These are phyloP conservation scores for Trilocha varians DNA, from an alignment of 2,888 invertebrate genomes.

Conservation along the genomic window DNA sequence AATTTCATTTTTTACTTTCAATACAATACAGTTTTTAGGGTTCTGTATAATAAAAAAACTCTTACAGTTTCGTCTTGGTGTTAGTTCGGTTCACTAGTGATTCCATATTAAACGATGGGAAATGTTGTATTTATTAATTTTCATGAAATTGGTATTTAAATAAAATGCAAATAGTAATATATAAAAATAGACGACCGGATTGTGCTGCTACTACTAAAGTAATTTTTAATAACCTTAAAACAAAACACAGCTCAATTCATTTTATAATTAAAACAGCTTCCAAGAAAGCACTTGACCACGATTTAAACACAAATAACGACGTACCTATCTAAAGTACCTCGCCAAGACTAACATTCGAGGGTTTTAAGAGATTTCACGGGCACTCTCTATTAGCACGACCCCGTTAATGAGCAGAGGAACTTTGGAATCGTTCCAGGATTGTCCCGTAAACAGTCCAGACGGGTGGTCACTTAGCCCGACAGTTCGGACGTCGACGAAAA, in stretches of 20 bases:
- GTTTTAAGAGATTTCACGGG: slow-evolving; percentile 59
- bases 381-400: slow-evolving; percentile 57
- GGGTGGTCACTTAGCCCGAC: slow-evolving; percentile 4
- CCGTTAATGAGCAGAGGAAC: slow-evolving; percentile 59
- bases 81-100: no score
- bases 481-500: not conserved
- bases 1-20: slow-evolving; percentile 1
- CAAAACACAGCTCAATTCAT: no score
- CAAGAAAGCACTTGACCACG: slow-evolving; percentile 56
- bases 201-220: no score
- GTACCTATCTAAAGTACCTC: not conserved
- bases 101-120: no score
- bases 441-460: slow-evolving; percentile 41
- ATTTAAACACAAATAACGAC: slow-evolving; percentile 38
- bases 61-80: no score
- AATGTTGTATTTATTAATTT: no score
- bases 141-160: no score
- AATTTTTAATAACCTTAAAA: no score
- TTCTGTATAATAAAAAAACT: no score
- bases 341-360: slow-evolving; percentile 24
- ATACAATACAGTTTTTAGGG: no score
- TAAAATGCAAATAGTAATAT: no score
- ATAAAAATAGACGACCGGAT: no score
- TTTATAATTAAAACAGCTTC: slow-evolving; percentile 31
- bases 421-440: slow-evolving; percentile 58